Evolutionary conservation across 2,888 invertebrate species (phyloP).

Genomic region (Dexiosoma caninum): DNA sequence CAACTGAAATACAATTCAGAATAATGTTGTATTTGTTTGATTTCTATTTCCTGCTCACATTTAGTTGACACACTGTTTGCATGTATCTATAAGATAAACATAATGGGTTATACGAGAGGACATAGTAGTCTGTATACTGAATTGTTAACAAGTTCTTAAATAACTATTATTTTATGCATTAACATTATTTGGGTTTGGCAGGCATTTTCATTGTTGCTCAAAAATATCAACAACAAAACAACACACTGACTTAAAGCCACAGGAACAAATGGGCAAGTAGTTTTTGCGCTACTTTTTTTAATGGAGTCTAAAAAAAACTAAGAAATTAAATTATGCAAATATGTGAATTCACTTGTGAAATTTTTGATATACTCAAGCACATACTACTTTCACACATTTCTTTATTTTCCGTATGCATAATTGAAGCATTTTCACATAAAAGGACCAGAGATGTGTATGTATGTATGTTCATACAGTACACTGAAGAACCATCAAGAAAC

Average conservation of each 20-base stretch:
- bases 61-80: neutral
- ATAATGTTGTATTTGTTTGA: too few relatives aligned
- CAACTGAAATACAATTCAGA: too few relatives aligned
- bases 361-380: neutral
- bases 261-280: neutral
- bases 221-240: too few relatives aligned
- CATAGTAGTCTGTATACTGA: neutral
- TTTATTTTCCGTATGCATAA: neutral
- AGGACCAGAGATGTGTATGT: too few relatives aligned
- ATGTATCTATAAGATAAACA: neutral
- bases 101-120: neutral
- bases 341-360: conserved; percentile 54
- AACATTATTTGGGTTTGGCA: conserved; percentile 1
- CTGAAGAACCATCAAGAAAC: too few relatives aligned
- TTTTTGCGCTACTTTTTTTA: too few relatives aligned
- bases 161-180: conserved; percentile 24
- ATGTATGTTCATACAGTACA: too few relatives aligned
- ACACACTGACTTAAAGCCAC: neutral
- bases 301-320: neutral
- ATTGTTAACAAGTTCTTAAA: conserved; percentile 51
- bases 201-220: neutral
- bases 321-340: conserved; percentile 50
- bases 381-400: neutral
- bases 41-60: neutral
- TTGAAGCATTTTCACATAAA: too few relatives aligned